Evolutionary conservation across 1,140 invertebrate genomes (phyloP).

Genomic region (Macrobrachium nipponense): DNA sequence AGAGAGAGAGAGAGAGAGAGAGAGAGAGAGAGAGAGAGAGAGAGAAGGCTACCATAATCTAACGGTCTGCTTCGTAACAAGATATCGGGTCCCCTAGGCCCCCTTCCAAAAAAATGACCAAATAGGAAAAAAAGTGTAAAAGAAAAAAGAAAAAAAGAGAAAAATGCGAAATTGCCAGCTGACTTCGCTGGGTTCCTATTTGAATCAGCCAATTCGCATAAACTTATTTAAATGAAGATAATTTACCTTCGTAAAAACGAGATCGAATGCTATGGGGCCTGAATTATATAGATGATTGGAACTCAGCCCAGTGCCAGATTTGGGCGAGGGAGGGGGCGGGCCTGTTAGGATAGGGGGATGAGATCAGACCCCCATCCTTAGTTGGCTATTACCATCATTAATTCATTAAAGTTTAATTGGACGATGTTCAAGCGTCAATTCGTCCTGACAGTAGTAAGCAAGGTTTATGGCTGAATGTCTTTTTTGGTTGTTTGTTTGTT

Average conservation of each 20-base stretch:
- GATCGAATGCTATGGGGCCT: not conserved
- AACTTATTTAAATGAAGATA: not conserved
- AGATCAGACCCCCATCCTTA: not conserved
- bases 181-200: not conserved
- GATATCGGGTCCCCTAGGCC: not conserved
- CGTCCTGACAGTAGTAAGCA: conserved; percentile 18
- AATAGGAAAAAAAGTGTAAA: not conserved
- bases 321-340: no score
- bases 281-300: conserved; percentile 1
- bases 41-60: not conserved
- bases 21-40: no score
- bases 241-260: not conserved
- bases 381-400: conserved; percentile 42
- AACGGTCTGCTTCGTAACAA: not conserved
- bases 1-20: no score
- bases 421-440: conserved; percentile 45
- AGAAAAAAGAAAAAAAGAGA: not conserved
- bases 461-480: not conserved
- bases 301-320: not conserved
- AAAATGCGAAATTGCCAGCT: not conserved
- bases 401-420: conserved; percentile 54
- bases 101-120: not conserved
- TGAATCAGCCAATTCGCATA: not conserved
- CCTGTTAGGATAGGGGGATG: no score
- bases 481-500: conserved; percentile 20